Percentiles rank a stretch among this genome's conserved stretches.
Evolutionary conservation across 2,113 vertebrate genomes (phyloP).

Genomic region (Macheiramphus alcinus): DNA sequence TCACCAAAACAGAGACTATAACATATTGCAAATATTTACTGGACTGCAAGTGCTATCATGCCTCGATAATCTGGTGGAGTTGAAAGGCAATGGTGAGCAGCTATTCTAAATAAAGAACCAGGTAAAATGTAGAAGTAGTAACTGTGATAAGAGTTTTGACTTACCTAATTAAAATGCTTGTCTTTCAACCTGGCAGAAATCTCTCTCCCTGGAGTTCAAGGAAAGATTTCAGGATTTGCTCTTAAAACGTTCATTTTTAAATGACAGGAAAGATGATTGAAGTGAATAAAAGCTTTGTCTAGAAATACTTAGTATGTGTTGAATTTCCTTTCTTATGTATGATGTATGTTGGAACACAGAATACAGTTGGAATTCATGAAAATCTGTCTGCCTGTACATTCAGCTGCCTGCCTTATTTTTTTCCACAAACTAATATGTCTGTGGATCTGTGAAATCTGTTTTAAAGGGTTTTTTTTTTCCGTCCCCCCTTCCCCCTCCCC

Average conservation of each 20-base stretch:
- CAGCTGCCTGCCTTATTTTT: background rate
- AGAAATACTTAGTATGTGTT: background rate
- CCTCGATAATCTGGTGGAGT: constrained; percentile 56
- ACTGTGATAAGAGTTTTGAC: background rate
- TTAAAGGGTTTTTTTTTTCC: background rate
- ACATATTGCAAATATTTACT: constrained; percentile 72
- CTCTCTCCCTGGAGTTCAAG: background rate
- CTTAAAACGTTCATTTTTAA: constrained; percentile 13
- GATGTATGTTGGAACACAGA: background rate
- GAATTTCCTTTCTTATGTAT: constrained; percentile 10
- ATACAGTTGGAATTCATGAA: background rate
- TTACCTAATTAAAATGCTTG: constrained; percentile 1
- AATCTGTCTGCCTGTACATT: background rate
- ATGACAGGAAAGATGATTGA: background rate
- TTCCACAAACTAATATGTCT: background rate
- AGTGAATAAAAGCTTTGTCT: background rate
- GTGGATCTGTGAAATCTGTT: background rate
- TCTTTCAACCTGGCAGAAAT: background rate
- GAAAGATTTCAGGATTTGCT: background rate
- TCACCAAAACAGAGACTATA: constrained; percentile 68
- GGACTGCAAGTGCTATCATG: constrained; percentile 2
- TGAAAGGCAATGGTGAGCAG: background rate
- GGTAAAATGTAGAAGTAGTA: background rate
- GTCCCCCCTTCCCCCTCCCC: rapidly evolving
- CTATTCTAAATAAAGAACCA: constrained; percentile 22